Conservation (phyloP, 2,113 vertebrate species). For the Naja naja region DNA sequence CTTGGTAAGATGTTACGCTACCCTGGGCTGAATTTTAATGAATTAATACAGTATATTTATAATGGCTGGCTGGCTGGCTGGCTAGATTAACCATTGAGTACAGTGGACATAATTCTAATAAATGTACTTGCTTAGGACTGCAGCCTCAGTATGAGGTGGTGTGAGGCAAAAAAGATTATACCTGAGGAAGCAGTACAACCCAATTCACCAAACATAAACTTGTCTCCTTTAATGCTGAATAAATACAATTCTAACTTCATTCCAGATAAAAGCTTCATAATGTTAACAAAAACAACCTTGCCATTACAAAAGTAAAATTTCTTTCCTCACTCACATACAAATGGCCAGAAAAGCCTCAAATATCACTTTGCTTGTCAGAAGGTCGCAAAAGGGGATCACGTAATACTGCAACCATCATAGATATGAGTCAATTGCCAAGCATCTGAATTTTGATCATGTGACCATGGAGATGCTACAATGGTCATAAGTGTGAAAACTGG, state of each 20-base stretch:
- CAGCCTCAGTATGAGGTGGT: conserved; percentile 35
- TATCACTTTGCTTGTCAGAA: not conserved
- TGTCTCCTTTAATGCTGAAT: conserved; percentile 51
- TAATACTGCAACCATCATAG: too few relatives aligned
- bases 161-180: conserved; percentile 43
- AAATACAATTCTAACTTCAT: conserved; percentile 60
- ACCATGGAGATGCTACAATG: too few relatives aligned
- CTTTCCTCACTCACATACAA: conserved; percentile 24
- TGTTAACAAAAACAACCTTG: conserved; percentile 61
- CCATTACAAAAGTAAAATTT: conserved; percentile 28
- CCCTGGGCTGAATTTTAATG: not conserved
- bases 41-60: not conserved
- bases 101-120: not conserved
- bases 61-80: not conserved
- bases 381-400: too few relatives aligned
- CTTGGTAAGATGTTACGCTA: not conserved
- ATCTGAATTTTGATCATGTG: too few relatives aligned
- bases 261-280: conserved; percentile 54
- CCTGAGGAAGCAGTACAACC: conserved; percentile 29
- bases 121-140: not conserved
- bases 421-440: too few relatives aligned
- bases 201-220: conserved; percentile 55
- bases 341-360: conserved; percentile 32
- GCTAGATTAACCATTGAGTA: not conserved
- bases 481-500: too few relatives aligned